A percentile compares a stretch with the other conserved stretches of the same genome.
Evolutionary conservation across 2,888 invertebrate species (phyloP).

Genomic region (Chelonus formosanus): DNA sequence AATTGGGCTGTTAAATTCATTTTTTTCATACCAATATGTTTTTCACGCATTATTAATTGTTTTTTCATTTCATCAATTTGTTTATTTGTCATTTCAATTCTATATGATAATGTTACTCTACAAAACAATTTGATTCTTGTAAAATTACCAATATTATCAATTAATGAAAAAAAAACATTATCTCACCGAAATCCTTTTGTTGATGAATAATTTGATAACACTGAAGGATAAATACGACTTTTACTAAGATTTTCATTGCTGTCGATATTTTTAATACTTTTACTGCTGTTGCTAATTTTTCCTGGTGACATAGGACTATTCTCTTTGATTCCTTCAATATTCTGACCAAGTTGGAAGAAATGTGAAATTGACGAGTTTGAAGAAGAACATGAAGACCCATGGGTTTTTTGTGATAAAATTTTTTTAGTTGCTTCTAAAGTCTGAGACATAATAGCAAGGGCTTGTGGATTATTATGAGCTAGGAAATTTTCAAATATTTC

Average conservation of each 20-base stretch:
- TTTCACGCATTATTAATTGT: conserved; percentile 56
- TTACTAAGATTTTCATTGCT: conserved; percentile 33
- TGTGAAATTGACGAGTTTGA: no score
- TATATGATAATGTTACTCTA: conserved; percentile 68
- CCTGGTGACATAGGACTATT: conserved; percentile 40
- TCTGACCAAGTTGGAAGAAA: conserved; percentile 32
- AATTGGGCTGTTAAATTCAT: no score
- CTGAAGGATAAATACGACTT: conserved; percentile 38
- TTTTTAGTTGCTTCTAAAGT: conserved; percentile 45
- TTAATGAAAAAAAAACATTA: neutral
- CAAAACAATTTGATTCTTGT: neutral
- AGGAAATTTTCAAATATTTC: conserved; percentile 68
- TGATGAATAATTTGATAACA: conserved; percentile 27
- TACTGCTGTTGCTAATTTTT: conserved; percentile 30
- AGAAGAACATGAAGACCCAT: conserved; percentile 36
- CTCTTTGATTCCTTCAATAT: conserved; percentile 35
- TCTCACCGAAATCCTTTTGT: conserved; percentile 31
- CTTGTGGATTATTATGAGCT: conserved; percentile 64
- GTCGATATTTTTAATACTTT: neutral
- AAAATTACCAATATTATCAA: conserved; percentile 3
- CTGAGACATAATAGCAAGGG: conserved; percentile 54
- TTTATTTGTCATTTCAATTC: conserved; percentile 66
- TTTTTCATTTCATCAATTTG: conserved; percentile 67
- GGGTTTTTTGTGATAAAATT: conserved; percentile 38
- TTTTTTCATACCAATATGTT: neutral